Percentiles rank a stretch among this genome's conserved stretches.
Conservation (phyloP, 1,140 invertebrate genomes). For the Zaprionus kolodkinae region DNA sequence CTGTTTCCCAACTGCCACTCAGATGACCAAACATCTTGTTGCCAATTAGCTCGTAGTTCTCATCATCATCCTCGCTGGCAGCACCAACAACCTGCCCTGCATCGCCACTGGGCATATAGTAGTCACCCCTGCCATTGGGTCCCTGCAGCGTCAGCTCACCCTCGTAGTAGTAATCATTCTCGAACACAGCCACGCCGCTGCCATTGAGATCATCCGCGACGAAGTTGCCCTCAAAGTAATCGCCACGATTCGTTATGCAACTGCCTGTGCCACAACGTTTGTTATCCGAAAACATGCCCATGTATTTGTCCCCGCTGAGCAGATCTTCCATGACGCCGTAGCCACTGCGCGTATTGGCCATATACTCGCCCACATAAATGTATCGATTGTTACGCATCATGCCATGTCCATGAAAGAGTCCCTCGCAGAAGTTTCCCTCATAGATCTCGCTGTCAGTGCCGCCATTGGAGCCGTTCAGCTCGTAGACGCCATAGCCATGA, state of each 20-base stretch:
- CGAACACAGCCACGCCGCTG: conserved; percentile 93
- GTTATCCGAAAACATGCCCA: conserved; percentile 94
- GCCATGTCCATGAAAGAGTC: conserved; percentile 92
- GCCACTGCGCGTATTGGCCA: conserved; percentile 89
- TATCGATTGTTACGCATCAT: conserved; percentile 92
- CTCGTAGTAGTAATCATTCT: conserved; percentile 95
- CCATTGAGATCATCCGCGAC: conserved; percentile 91
- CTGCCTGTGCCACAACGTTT: conserved; percentile 92
- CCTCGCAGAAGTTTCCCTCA: conserved; percentile 94
- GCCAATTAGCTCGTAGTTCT: conserved; percentile 65
- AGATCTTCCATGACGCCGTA: conserved; percentile 96
- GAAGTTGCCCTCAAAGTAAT: conserved; percentile 95
- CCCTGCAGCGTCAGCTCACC: conserved; percentile 89
- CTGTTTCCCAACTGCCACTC: conserved; percentile 91
- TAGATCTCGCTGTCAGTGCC: conserved; percentile 91
- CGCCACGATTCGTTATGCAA: conserved; percentile 94
- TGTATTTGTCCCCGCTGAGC: conserved; percentile 93
- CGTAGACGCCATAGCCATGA: conserved; percentile 89
- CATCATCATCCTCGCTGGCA: conserved; percentile 54
- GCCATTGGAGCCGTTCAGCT: conserved; percentile 89
- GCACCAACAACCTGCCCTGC: conserved; percentile 34
- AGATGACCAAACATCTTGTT: conserved; percentile 86
- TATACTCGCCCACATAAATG: conserved; percentile 94
- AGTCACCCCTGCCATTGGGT: conserved; percentile 90
- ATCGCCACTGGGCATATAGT: conserved; percentile 88